Evolutionary conservation across 2,797 vertebrate genomes (phyloP).

Genomic region (Aulostomus chinensis): DNA sequence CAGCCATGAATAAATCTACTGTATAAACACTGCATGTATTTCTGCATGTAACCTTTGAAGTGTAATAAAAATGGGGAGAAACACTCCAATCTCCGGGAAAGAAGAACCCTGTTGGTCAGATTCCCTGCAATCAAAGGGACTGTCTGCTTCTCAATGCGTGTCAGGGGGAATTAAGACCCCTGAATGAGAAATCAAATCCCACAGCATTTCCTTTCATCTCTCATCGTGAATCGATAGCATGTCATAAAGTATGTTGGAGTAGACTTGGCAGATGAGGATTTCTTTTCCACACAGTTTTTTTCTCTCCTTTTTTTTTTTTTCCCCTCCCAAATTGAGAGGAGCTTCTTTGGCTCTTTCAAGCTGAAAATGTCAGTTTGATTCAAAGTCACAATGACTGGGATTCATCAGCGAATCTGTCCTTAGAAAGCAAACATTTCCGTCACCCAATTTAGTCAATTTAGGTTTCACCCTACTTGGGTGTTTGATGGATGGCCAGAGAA

Average conservation of each 20-base stretch:
- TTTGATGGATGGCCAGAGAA: slow-evolving; percentile 62
- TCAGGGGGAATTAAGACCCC: slow-evolving; percentile 63
- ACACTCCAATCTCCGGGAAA: slow-evolving; percentile 62
- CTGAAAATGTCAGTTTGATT: slow-evolving; percentile 32
- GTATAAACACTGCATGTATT: slow-evolving; percentile 52
- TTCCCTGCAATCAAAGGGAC: slow-evolving; percentile 64
- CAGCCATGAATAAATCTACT: slow-evolving; percentile 37
- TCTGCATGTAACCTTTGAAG: slow-evolving; percentile 67
- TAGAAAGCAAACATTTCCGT: slow-evolving; percentile 58
- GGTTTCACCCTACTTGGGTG: slow-evolving; percentile 27
- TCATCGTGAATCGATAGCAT: slow-evolving; percentile 61
- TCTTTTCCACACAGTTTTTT: too few relatives aligned
- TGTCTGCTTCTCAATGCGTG: slow-evolving; percentile 54
- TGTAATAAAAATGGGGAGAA: slow-evolving; percentile 63
- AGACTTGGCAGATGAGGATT: too few relatives aligned
- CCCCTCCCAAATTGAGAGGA: slow-evolving; percentile 11
- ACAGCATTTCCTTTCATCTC: slow-evolving; percentile 73
- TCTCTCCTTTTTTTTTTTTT: slow-evolving; percentile 25
- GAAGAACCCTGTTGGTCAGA: slow-evolving; percentile 70
- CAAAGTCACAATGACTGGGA: slow-evolving; percentile 20
- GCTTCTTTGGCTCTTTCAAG: slow-evolving; percentile 34
- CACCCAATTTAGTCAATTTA: slow-evolving; percentile 62
- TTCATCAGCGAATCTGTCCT: slow-evolving; percentile 42
- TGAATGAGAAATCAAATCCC: slow-evolving; percentile 69
- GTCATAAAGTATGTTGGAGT: slow-evolving; percentile 57